Percentiles rank a stretch among this genome's conserved stretches.
These are phyloP conservation scores for Brachionus paranguensis DNA, from an alignment of 1,140 invertebrate genomes.

Conservation along the genomic window DNA sequence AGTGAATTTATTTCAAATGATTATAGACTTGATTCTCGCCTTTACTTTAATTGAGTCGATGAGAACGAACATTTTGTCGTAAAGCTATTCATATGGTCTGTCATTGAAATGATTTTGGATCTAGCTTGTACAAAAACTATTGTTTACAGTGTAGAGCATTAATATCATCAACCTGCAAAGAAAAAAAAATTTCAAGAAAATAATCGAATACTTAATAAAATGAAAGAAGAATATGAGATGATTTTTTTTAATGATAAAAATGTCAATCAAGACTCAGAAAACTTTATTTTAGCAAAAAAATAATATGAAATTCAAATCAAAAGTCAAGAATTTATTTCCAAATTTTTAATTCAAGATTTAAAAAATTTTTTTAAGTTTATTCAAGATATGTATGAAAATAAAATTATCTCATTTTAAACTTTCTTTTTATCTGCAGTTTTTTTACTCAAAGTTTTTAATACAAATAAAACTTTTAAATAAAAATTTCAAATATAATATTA, in stretches of 20 bases:
- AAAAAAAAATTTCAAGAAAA: no score
- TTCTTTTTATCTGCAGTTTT: no score
- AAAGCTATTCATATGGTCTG: no score
- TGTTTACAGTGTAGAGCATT: no score
- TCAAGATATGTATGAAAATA: neutral
- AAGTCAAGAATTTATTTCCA: neutral
- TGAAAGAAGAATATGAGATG: neutral
- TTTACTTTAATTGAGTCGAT: no score
- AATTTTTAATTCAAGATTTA: neutral
- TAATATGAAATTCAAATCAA: neutral
- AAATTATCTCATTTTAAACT: neutral
- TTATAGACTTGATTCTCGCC: no score
- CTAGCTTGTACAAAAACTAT: no score
- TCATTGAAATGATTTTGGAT: no score
- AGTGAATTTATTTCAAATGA: no score
- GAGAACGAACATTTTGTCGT: no score
- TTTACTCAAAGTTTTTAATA: neutral
- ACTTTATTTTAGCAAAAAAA: neutral
- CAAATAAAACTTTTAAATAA: neutral
- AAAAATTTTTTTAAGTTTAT: neutral
- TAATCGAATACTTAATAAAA: no score
- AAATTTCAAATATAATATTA: neutral
- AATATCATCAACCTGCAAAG: no score
- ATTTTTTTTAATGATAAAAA: neutral
- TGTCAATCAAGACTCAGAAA: neutral